Percentiles rank a stretch among this genome's conserved stretches.
Conservation (phyloP, 2,888 invertebrate genomes). For the Heliconius sara region DNA sequence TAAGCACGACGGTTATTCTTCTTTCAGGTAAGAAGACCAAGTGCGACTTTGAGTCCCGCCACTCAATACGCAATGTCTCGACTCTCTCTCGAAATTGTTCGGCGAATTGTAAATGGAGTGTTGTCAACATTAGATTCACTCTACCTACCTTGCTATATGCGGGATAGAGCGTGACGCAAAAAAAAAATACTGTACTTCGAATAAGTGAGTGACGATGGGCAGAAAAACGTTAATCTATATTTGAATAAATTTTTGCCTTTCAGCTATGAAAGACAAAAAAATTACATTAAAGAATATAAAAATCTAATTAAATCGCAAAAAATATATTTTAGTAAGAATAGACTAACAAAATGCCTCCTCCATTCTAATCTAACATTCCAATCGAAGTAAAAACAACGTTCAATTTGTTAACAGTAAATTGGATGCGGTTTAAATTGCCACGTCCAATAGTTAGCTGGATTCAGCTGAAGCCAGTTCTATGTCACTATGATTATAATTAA, state of each 20-base stretch:
- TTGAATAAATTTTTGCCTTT: too few relatives aligned
- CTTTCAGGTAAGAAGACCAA: too few relatives aligned
- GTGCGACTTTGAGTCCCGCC: too few relatives aligned
- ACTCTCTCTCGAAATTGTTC: too few relatives aligned
- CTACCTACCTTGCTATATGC: background rate
- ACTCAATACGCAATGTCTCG: too few relatives aligned
- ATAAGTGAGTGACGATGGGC: too few relatives aligned
- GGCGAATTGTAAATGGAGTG: too few relatives aligned
- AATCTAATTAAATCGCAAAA: background rate
- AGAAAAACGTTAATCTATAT: too few relatives aligned
- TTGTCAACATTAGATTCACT: too few relatives aligned
- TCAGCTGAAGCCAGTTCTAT: slow-evolving; percentile 35
- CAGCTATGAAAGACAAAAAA: too few relatives aligned
- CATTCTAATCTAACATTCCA: slow-evolving; percentile 25
- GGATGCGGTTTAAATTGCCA: slow-evolving; percentile 58
- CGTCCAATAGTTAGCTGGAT: slow-evolving; percentile 50
- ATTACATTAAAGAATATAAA: background rate
- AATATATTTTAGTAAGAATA: background rate
- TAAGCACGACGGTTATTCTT: too few relatives aligned
- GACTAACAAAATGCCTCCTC: slow-evolving; percentile 3
- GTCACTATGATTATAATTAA: slow-evolving; percentile 16
- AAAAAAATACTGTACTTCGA: background rate
- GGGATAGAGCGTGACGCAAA: background rate
- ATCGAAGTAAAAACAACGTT: slow-evolving; percentile 49
- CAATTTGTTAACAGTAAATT: slow-evolving; percentile 63